These are phyloP conservation scores for Augochlora pura DNA, from an alignment of 1,140 invertebrate species.

Conservation along the genomic window DNA sequence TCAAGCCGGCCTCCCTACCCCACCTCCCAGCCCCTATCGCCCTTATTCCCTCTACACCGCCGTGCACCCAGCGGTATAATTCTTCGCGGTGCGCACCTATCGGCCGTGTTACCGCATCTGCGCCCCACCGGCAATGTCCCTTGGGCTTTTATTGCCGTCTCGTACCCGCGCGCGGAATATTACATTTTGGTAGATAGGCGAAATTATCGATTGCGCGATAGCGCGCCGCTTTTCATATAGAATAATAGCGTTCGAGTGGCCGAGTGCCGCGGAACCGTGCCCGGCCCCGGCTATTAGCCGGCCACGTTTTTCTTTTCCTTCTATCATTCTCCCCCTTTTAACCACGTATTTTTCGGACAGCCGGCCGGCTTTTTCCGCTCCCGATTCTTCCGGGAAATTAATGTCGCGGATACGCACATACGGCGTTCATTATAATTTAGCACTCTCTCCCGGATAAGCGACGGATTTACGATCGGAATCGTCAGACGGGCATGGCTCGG, in stretches of 20 bases:
- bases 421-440: neutral
- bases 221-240: constrained; percentile 31
- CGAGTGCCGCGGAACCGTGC: neutral
- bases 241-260: constrained; percentile 17
- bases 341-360: neutral
- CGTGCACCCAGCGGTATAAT: constrained; percentile 31
- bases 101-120: constrained; percentile 30
- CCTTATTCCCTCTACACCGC: no score
- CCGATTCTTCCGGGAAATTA: neutral
- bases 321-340: no score
- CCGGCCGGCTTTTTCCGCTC: neutral
- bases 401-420: neutral
- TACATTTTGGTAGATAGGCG: constrained; percentile 44
- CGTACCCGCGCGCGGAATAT: constrained; percentile 28
- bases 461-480: neutral
- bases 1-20: neutral
- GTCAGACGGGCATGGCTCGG: neutral
- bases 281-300: constrained; percentile 9
- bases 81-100: constrained; percentile 59
- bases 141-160: constrained; percentile 43
- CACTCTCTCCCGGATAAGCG: neutral
- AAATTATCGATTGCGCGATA: constrained; percentile 49
- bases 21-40: no score
- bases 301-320: neutral
- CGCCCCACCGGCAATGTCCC: constrained; percentile 26